A percentile compares a stretch with the other conserved stretches of the same genome.
These are phyloP conservation scores for Falco biarmicus DNA, from an alignment of 2,797 vertebrate genomes.

Conservation along the genomic window DNA sequence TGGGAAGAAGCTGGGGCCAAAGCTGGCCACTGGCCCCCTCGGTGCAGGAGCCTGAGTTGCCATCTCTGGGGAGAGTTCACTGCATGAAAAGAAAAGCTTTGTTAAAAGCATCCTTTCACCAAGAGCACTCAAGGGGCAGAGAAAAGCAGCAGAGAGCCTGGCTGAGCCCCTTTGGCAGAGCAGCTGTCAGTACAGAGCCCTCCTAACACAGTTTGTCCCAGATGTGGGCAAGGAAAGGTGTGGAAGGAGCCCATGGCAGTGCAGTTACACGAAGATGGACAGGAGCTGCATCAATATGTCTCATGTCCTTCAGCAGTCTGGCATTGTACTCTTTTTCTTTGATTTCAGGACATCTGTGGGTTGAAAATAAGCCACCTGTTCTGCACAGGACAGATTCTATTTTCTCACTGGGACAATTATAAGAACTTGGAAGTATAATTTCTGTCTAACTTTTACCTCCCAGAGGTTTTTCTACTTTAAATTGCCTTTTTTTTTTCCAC, in stretches of 20 bases:
- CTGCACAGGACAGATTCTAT: neutral
- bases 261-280: neutral
- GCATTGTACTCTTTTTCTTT: neutral
- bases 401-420: neutral
- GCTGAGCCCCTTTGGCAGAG: neutral
- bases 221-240: neutral
- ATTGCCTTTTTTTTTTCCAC: neutral
- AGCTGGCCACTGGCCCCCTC: neutral
- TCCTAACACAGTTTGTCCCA: neutral
- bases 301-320: neutral
- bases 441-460: neutral
- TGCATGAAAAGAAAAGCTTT: neutral
- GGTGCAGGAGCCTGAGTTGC: neutral
- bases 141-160: accelerated
- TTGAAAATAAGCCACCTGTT: neutral
- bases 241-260: neutral
- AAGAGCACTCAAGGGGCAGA: neutral
- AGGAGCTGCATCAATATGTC: neutral
- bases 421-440: neutral
- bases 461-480: neutral
- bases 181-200: neutral
- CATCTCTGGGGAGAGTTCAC: neutral
- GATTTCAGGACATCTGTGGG: neutral
- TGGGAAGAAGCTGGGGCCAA: neutral
- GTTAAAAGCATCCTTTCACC: neutral